Percentiles rank a stretch among this genome's conserved stretches.
Evolutionary conservation across 2,797 vertebrate species (phyloP).

Genomic region (Argentina silus): DNA sequence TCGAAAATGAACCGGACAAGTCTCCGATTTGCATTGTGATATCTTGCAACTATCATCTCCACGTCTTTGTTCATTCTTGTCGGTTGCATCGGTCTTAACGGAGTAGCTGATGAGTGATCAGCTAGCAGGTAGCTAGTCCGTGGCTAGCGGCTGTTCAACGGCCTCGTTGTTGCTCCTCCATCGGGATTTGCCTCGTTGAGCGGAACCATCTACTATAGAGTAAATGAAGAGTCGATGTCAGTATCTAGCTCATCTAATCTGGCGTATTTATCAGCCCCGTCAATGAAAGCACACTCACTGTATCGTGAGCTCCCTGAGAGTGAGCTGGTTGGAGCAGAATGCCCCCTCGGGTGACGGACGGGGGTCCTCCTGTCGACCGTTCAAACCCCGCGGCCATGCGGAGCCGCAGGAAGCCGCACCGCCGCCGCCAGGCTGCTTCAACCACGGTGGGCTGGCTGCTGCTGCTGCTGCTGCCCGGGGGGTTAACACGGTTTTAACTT

Average conservation of each 20-base stretch:
- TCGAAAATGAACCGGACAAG: too few relatives aligned
- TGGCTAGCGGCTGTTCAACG: neutral
- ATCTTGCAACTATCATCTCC: neutral
- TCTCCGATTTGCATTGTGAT: neutral
- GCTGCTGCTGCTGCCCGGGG: neutral
- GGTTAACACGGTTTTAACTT: too few relatives aligned
- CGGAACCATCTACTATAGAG: too few relatives aligned
- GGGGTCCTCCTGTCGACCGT: too few relatives aligned
- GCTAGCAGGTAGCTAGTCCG: neutral
- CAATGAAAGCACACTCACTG: neutral
- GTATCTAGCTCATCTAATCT: too few relatives aligned
- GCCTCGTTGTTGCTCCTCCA: slow-evolving; percentile 2
- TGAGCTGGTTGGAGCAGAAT: too few relatives aligned
- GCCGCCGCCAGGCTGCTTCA: slow-evolving; percentile 32
- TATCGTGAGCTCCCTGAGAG: neutral
- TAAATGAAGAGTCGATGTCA: too few relatives aligned
- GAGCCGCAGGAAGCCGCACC: slow-evolving; percentile 70
- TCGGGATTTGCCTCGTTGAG: neutral
- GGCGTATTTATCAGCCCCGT: neutral
- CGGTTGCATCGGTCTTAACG: too few relatives aligned
- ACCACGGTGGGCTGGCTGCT: neutral
- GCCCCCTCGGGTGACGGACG: too few relatives aligned
- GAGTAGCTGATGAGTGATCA: too few relatives aligned
- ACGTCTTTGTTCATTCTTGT: too few relatives aligned
- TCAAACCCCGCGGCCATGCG: slow-evolving; percentile 82